Evolutionary conservation across 2,113 vertebrate genomes (phyloP).

Genomic region (Fregata magnificens): DNA sequence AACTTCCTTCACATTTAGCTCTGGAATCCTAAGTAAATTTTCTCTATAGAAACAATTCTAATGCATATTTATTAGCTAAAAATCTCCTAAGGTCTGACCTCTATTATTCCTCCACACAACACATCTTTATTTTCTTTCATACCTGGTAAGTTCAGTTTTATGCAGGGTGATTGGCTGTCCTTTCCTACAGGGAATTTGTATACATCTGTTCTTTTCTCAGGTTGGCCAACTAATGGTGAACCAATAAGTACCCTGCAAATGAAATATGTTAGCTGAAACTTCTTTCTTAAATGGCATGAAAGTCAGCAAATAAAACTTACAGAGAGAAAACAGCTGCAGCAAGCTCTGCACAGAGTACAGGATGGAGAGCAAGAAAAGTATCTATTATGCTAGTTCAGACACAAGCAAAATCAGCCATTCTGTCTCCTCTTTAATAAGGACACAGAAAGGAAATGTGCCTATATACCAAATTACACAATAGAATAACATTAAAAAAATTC

Average conservation of each 20-base stretch:
- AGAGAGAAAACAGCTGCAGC: not conserved
- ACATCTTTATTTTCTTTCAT: conserved; percentile 27
- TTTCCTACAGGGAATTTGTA: conserved; percentile 91
- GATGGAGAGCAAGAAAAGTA: not conserved
- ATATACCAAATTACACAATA: not conserved
- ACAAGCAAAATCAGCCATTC: not conserved
- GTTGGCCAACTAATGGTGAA: conserved; percentile 90
- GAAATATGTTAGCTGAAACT: not conserved
- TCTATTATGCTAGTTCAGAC: not conserved
- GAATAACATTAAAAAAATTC: not conserved
- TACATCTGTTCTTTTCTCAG: conserved; percentile 88
- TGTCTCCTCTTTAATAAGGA: not conserved
- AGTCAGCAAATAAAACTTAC: not conserved
- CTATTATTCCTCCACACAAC: not conserved
- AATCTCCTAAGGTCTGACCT: not conserved
- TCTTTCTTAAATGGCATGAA: not conserved
- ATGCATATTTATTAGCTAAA: not conserved
- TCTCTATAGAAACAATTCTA: not conserved
- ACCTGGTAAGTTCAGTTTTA: conserved; percentile 89
- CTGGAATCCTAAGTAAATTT: not conserved
- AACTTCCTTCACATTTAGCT: not conserved
- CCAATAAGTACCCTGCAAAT: conserved; percentile 92
- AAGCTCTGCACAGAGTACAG: not conserved
- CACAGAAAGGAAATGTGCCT: not conserved
- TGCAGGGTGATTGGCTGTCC: conserved; percentile 69